Base-by-base conservation (phyloP, 2,797 vertebrate species). In the Sebastes diploproa region DNA sequence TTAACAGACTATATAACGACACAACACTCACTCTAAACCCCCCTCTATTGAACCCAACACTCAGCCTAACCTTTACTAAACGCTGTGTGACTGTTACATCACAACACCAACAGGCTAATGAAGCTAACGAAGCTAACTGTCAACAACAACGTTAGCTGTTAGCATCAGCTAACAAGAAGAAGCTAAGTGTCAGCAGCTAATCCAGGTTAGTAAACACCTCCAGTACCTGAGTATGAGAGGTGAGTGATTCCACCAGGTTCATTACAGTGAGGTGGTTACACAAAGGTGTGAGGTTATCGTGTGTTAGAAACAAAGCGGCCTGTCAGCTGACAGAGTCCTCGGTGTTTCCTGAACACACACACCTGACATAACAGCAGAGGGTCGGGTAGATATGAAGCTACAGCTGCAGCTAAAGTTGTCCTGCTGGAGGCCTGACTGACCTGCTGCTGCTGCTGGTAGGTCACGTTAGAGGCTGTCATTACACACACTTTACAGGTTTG, bases 301-400 rank as follows among this genome's bases (percentile, higher is more conserved):
- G 69, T 68, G 72, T 55, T 32, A 68, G 10, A 30, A 70, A 65
- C 25, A 46, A 0, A 3, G 27, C 13, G 91, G 89, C 91, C 92
- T 89, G 78, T 52, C 50, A 62, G 12, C 11, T 65, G 50, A 55
- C 42, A 62, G 8, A 23, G 38, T 87, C 93, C 94, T 72, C 94
- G 89, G 80, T 86, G 86, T 95, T 95, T 92, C 93, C 90, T 93
- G 84, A 88, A 85, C 86, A 73, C 86, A 77, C 73, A 64, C 86
- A 77, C 84, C 82, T 64, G 81, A 65, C 67, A 42, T 12, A 72
- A 76, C 63, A 79, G 27, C 18, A 36, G 55, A 59, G 69, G 63
- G 32, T 38, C 18, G 52, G 42, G 32, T 54, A 10, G 20, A 54
- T 2, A 55, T 56, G 20, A 32, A 27, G 84, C 90, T 88, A 88